These are phyloP conservation scores for Epinephelus malabaricus DNA, from an alignment of 2,797 vertebrate genomes.

Conservation along the genomic window DNA sequence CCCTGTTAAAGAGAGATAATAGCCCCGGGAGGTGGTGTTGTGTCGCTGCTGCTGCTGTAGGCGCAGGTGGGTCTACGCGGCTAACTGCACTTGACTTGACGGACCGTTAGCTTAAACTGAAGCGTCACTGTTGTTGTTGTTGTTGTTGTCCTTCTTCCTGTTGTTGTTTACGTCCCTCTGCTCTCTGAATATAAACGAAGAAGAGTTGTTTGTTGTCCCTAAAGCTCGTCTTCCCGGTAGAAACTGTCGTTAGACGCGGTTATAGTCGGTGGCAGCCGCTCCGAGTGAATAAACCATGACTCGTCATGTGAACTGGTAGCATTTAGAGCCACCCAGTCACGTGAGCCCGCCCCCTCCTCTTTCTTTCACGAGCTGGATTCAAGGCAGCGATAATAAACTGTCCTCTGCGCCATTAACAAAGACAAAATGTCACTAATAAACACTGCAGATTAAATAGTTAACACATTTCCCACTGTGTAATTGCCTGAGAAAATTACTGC, in stretches of 20 bases:
- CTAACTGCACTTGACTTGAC: conserved; percentile 48
- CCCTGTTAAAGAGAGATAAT: accelerated
- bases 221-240: not conserved
- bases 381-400: not conserved
- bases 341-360: conserved; percentile 60
- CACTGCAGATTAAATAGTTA: too few species aligned
- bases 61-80: conserved; percentile 54
- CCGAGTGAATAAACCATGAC: conserved; percentile 36
- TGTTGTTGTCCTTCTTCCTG: not conserved
- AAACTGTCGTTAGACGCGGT: not conserved
- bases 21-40: not conserved
- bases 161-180: not conserved
- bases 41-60: conserved; percentile 25
- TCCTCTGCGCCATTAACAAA: not conserved
- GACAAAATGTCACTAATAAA: not conserved
- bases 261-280: conserved; percentile 19
- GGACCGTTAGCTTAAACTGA: conserved; percentile 4
- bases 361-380: not conserved
- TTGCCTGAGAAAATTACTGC: not conserved
- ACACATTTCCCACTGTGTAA: not conserved
- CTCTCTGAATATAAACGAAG: not conserved
- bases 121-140: not conserved
- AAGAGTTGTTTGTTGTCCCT: accelerated
- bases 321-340: conserved; percentile 72
- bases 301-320: conserved; percentile 80